These are phyloP conservation scores for Bergia sp. DNA, from an alignment of 92 coral and sea anemone genomes.

Conservation along the genomic window DNA sequence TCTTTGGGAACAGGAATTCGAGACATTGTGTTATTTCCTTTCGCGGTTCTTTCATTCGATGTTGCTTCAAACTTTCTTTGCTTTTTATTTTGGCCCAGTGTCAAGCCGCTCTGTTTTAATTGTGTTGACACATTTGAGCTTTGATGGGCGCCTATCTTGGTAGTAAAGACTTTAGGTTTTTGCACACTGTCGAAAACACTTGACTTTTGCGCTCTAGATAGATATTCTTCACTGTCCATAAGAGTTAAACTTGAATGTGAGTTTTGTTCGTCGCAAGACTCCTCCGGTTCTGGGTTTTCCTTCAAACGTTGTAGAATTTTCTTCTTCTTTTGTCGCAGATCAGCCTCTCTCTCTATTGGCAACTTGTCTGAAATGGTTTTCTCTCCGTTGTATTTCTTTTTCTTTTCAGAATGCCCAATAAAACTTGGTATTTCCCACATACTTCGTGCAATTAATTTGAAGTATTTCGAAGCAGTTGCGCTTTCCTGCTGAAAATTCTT, in stretches of 20 bases:
- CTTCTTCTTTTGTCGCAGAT: constrained; percentile 60
- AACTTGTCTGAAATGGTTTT: constrained; percentile 36
- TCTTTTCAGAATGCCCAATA: constrained; percentile 27
- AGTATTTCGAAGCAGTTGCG: not conserved
- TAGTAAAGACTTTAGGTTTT: not conserved
- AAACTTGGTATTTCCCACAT: constrained; percentile 42
- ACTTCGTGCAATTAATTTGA: not conserved
- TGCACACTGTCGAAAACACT: not conserved
- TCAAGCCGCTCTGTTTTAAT: constrained; percentile 5
- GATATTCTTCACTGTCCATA: not conserved
- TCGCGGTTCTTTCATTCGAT: not conserved
- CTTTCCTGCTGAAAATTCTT: not conserved
- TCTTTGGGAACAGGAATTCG: constrained; percentile 20
- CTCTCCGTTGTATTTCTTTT: constrained; percentile 7
- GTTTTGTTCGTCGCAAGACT: not conserved
- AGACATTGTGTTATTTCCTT: not conserved
- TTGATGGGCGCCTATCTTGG: not conserved
- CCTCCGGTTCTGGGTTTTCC: constrained; percentile 27
- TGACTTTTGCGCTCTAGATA: not conserved
- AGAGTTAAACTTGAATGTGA: not conserved
- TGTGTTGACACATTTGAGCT: not conserved
- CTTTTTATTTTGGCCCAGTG: not conserved
- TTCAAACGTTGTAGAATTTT: constrained; percentile 64
- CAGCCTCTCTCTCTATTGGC: constrained; percentile 64
- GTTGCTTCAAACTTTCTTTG: constrained; percentile 11